Conservation (phyloP, 2,113 vertebrate species). For the Chaetorhynchus papuensis region DNA sequence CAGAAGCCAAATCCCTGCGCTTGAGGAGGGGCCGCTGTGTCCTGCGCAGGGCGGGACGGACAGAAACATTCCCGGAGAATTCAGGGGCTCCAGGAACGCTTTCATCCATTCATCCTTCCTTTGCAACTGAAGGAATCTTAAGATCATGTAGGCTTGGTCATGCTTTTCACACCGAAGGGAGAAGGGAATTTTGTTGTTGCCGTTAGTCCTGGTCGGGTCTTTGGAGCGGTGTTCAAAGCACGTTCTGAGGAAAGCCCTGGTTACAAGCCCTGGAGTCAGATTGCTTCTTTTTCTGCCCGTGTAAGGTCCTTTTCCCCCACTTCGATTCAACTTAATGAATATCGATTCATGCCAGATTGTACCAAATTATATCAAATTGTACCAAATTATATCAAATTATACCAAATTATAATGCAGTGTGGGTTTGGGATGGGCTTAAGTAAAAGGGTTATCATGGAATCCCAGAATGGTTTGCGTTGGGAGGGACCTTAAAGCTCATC, state of each 20-base stretch:
- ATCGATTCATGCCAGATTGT: rapidly evolving
- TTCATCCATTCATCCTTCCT: background rate
- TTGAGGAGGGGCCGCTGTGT: rapidly evolving
- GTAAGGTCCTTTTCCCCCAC: background rate
- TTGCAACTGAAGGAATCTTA: conserved; percentile 7
- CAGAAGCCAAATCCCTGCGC: rapidly evolving
- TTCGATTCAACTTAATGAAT: too few species aligned
- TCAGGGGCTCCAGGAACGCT: background rate
- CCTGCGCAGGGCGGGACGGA: rapidly evolving
- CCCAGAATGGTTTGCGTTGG: too few species aligned
- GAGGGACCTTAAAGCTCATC: background rate
- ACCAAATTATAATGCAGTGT: rapidly evolving
- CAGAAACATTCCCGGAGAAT: background rate
- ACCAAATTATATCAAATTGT: rapidly evolving
- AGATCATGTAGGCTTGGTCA: background rate
- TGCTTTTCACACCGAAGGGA: background rate
- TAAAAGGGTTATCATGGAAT: rapidly evolving
- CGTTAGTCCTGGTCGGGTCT: background rate
- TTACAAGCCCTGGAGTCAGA: too few species aligned
- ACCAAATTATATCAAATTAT: background rate
- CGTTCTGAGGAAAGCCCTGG: background rate
- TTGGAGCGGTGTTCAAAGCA: background rate
- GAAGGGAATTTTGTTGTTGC: background rate
- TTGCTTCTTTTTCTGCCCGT: background rate
- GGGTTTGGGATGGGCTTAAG: background rate